Evolutionary conservation across 2,113 vertebrate species (phyloP).

Genomic region (Fukomys damarensis): DNA sequence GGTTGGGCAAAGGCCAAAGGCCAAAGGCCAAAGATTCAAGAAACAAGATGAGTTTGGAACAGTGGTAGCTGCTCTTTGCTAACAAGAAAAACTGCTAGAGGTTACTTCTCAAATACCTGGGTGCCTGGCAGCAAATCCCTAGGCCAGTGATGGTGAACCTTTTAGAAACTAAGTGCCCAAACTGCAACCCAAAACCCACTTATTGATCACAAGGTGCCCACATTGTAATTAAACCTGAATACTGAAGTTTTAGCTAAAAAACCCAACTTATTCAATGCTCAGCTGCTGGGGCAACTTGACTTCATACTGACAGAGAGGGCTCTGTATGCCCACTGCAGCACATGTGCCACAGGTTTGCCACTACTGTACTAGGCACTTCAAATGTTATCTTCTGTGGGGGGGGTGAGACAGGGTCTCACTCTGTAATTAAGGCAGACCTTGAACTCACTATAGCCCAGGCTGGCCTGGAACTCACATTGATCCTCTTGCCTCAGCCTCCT

Average conservation of each 20-base stretch:
- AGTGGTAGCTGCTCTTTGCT: not conserved
- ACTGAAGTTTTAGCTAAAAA: not conserved
- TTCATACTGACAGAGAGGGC: not conserved
- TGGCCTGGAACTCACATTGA: not conserved
- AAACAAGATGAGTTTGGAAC: conserved; percentile 48
- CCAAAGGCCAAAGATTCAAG: conserved; percentile 30
- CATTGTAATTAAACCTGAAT: not conserved
- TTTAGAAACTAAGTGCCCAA: not conserved
- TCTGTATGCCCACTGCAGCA: not conserved
- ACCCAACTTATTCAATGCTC: not conserved
- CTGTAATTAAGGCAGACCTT: not conserved
- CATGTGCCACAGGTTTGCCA: not conserved
- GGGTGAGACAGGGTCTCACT: not conserved
- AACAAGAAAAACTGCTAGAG: conserved; percentile 41
- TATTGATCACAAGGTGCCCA: not conserved
- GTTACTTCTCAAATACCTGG: conserved; percentile 8
- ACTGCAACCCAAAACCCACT: not conserved
- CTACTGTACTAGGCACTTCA: not conserved
- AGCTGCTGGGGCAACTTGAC: not conserved
- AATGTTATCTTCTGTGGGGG: not conserved
- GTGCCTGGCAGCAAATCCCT: conserved; percentile 4
- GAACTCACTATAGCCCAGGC: not conserved
- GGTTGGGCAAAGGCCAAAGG: not conserved
- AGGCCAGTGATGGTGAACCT: not conserved
- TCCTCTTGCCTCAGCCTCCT: not conserved